Conservation (phyloP, 2,888 invertebrate genomes). For the Stratiomys singularior region DNA sequence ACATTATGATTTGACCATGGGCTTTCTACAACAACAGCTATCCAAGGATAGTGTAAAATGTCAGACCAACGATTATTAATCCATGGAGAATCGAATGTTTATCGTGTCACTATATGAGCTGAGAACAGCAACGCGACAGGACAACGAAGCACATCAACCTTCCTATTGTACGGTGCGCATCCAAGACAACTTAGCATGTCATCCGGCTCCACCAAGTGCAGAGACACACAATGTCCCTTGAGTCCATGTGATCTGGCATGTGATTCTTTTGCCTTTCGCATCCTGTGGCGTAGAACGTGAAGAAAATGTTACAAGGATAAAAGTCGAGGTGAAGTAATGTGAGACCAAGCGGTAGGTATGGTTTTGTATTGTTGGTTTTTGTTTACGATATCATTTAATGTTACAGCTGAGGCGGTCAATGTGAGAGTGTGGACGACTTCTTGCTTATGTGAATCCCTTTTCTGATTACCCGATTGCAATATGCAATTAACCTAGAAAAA, state of each 20-base stretch:
- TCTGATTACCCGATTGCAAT: not conserved
- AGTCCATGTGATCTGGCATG: not conserved
- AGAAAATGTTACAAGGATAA: not conserved
- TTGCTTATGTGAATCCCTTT: not conserved
- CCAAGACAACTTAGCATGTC: not conserved
- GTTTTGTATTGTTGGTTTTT: not conserved
- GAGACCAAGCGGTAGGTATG: not conserved
- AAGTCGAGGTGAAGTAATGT: not conserved
- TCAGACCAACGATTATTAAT: constrained; percentile 6
- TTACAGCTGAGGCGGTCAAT: not conserved
- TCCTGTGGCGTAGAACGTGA: not conserved
- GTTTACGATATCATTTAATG: not conserved
- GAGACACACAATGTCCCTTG: not conserved
- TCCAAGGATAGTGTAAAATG: not conserved
- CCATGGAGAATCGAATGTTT: not conserved
- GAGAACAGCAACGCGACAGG: not conserved
- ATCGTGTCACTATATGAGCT: not conserved
- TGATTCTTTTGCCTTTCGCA: not conserved
- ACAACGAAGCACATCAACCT: not conserved
- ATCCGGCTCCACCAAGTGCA: not conserved
- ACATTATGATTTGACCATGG: not conserved
- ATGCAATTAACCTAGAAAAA: constrained; percentile 24
- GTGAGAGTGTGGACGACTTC: not conserved
- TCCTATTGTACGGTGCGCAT: not conserved
- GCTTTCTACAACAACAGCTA: not conserved